Evolutionary conservation across 2,113 vertebrate genomes (phyloP).

Genomic region (Tichodroma muraria): DNA sequence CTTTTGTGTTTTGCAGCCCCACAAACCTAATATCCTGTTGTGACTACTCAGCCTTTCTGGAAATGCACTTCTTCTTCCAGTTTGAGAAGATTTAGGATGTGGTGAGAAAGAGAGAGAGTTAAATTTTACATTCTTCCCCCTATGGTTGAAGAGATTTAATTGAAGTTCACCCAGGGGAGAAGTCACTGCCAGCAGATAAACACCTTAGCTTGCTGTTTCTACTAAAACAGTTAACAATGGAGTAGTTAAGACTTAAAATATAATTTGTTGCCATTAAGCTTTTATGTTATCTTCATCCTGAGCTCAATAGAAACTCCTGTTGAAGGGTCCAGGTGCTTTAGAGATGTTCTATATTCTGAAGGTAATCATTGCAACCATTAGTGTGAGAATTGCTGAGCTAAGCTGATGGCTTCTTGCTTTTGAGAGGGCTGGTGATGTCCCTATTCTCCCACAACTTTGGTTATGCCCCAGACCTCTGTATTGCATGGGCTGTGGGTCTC

Average conservation of each 20-base stretch:
- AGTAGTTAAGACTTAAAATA: slow-evolving; percentile 38
- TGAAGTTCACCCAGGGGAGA: slow-evolving; percentile 20
- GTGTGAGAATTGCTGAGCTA: not conserved
- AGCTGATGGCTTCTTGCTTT: not conserved
- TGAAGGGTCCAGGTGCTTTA: not conserved
- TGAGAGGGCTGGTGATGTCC: not conserved
- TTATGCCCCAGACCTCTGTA: no score
- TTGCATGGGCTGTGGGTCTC: no score
- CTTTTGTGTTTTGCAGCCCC: slow-evolving; percentile 8
- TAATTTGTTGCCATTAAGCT: slow-evolving; percentile 43
- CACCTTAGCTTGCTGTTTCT: slow-evolving; percentile 50
- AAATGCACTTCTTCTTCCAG: not conserved
- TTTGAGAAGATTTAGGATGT: slow-evolving; percentile 37
- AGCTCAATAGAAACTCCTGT: not conserved
- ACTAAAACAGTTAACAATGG: slow-evolving; percentile 20
- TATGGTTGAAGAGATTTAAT: slow-evolving; percentile 10
- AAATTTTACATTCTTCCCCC: not conserved
- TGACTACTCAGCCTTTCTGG: slow-evolving; percentile 5
- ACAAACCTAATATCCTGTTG: slow-evolving; percentile 4
- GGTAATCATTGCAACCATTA: not conserved
- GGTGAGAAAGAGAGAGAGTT: not conserved
- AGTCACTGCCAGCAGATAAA: slow-evolving; percentile 26
- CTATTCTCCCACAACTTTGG: not conserved
- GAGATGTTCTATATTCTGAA: not conserved
- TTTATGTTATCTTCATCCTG: slow-evolving; percentile 17